phyloP scores from a whole-genome alignment of 2,888 invertebrate genomes.

The Chrysotoxum bicinctum region DNA sequence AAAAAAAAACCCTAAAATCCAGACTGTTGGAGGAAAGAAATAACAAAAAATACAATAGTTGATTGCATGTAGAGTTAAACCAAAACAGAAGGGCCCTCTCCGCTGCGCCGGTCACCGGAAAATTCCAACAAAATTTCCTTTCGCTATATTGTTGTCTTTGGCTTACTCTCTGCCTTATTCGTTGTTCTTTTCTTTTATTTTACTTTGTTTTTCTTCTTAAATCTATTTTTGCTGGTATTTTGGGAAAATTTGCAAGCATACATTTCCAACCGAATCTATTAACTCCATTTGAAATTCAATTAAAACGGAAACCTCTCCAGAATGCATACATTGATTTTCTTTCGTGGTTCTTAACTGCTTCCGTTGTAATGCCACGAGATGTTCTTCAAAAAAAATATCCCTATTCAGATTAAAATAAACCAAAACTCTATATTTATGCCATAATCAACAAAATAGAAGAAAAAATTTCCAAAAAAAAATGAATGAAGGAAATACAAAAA shows the following conservation, averaged over 20 bases:
- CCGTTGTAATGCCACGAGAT: slow-evolving; percentile 35
- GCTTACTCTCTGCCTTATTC: neutral
- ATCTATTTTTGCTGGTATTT: slow-evolving; percentile 22
- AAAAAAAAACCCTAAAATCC: slow-evolving; percentile 26
- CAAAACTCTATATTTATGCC: slow-evolving; percentile 67
- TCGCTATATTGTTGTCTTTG: slow-evolving; percentile 18
- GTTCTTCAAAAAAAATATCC: neutral
- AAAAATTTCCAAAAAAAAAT: slow-evolving; percentile 12
- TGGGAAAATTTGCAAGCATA: slow-evolving; percentile 30
- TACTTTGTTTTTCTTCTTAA: neutral
- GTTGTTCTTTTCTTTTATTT: neutral
- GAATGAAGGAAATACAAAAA: neutral
- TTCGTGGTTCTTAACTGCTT: slow-evolving; percentile 46
- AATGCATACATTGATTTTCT: slow-evolving; percentile 53
- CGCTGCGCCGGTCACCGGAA: neutral
- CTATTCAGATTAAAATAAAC: slow-evolving; percentile 58
- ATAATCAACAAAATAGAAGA: slow-evolving; percentile 64
- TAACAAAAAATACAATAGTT: slow-evolving; percentile 23
- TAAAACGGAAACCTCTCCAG: slow-evolving; percentile 58
- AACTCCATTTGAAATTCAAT: slow-evolving; percentile 70
- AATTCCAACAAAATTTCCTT: slow-evolving; percentile 46
- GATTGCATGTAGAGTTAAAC: slow-evolving; percentile 49
- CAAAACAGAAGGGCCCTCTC: slow-evolving; percentile 32
- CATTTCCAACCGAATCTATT: slow-evolving; percentile 64
- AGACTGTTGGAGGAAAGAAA: slow-evolving; percentile 41